Evolutionary conservation across 2,113 vertebrate species (phyloP).

Genomic region (Leucopsar rothschildi): DNA sequence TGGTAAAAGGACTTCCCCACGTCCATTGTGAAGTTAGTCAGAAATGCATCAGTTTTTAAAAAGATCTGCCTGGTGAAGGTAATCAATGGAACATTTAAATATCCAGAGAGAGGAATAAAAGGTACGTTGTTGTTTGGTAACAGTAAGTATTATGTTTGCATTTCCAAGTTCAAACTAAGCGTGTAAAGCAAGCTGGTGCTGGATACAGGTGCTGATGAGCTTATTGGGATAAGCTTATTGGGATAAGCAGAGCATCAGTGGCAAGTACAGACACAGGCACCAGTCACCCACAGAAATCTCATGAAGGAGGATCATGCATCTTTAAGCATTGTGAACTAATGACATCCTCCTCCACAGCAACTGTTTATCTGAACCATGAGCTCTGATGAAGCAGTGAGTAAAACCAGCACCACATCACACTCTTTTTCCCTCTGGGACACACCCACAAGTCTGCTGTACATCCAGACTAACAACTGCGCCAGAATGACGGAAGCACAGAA

Average conservation of each 20-base stretch:
- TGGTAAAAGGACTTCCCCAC: background rate
- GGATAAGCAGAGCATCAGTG: background rate
- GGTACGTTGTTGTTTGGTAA: background rate
- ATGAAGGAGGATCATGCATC: background rate
- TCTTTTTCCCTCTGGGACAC: background rate
- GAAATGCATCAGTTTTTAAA: background rate
- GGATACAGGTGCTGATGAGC: background rate
- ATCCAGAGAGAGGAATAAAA: background rate
- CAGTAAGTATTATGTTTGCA: background rate
- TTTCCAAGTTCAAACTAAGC: background rate
- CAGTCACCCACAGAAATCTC: background rate
- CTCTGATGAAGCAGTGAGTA: background rate
- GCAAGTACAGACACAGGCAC: background rate
- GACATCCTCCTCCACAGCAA: background rate
- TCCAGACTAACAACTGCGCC: background rate
- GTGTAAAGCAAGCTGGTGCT: fast-evolving
- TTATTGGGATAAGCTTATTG: background rate
- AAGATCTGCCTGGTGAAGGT: background rate
- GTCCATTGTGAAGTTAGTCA: background rate
- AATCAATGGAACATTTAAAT: background rate
- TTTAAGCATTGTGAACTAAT: background rate
- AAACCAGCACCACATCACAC: background rate
- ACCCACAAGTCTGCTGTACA: background rate
- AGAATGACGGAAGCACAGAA: background rate
- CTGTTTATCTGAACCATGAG: background rate